phyloP scores from a whole-genome alignment of 2,113 vertebrate species.

The Hippocampus guttulatus region DNA sequence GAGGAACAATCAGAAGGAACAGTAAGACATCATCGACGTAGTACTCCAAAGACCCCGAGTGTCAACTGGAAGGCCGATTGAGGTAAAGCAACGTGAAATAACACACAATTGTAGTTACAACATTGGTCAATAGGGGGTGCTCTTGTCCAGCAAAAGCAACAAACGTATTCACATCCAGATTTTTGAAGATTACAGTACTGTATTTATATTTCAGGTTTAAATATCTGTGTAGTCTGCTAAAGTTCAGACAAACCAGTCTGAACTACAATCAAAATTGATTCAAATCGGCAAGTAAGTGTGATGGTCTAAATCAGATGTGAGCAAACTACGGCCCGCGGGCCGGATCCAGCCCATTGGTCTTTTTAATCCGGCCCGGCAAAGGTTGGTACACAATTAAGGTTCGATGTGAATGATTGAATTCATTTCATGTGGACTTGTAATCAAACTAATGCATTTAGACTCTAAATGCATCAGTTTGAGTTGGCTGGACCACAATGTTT shows the following conservation, averaged over 20 bases:
- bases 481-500: slow-evolving; percentile 8
- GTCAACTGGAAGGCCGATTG: not conserved
- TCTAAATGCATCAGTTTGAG: not conserved
- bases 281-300: not conserved
- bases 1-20: not conserved
- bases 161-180: not conserved
- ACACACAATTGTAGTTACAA: not conserved
- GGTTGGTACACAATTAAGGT: too few species aligned
- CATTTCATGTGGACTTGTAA: too few species aligned
- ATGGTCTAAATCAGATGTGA: not conserved
- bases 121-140: not conserved
- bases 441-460: too few species aligned
- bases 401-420: too few species aligned
- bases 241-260: not conserved
- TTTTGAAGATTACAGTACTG: not conserved
- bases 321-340: too few species aligned
- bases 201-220: not conserved
- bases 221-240: not conserved
- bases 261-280: not conserved
- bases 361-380: too few species aligned
- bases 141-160: not conserved
- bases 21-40: not conserved
- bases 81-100: not conserved
- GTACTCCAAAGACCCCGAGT: not conserved
- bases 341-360: too few species aligned